Evolutionary conservation across 1,140 invertebrate genomes (phyloP).

Genomic region (Drosophila pachea): DNA sequence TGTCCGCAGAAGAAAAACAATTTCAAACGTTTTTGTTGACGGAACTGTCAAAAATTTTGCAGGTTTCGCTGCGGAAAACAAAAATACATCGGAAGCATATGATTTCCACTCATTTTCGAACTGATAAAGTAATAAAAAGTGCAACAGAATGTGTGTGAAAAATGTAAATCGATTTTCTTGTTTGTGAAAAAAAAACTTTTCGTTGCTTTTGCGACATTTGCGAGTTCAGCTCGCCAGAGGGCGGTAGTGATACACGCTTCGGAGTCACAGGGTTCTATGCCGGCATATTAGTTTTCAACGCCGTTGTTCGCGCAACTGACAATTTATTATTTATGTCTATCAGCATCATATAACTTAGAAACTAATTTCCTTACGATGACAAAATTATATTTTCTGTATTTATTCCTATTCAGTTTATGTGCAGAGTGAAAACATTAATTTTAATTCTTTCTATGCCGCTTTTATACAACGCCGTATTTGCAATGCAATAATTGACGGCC

Average conservation of each 20-base stretch:
- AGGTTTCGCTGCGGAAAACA: conserved; percentile 56
- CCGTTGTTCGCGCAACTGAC: conserved; percentile 20
- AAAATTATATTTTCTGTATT: conserved; percentile 13
- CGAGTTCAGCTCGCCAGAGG: conserved; percentile 47
- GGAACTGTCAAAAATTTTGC: conserved; percentile 64
- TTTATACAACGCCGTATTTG: conserved; percentile 36
- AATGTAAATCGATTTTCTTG: conserved; percentile 77
- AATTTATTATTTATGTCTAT: conserved; percentile 16
- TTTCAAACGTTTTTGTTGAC: conserved; percentile 60
- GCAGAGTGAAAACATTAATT: conserved; percentile 11
- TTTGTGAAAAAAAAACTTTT: conserved; percentile 71
- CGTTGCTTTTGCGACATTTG: conserved; percentile 26
- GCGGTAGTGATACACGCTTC: conserved; percentile 40
- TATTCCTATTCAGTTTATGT: background rate
- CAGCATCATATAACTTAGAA: background rate
- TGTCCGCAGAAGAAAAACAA: conserved; percentile 77
- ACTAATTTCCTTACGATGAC: conserved; percentile 6
- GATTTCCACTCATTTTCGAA: conserved; percentile 36
- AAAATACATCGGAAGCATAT: conserved; percentile 52
- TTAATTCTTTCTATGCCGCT: conserved; percentile 25
- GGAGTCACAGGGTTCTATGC: conserved; percentile 51
- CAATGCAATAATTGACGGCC: conserved; percentile 41
- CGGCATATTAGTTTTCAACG: conserved; percentile 13
- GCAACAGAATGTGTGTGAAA: conserved; percentile 75
- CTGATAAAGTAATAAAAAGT: conserved; percentile 40